Base-by-base conservation (phyloP, 2,797 vertebrate genomes). In the Amniataba percoides region DNA sequence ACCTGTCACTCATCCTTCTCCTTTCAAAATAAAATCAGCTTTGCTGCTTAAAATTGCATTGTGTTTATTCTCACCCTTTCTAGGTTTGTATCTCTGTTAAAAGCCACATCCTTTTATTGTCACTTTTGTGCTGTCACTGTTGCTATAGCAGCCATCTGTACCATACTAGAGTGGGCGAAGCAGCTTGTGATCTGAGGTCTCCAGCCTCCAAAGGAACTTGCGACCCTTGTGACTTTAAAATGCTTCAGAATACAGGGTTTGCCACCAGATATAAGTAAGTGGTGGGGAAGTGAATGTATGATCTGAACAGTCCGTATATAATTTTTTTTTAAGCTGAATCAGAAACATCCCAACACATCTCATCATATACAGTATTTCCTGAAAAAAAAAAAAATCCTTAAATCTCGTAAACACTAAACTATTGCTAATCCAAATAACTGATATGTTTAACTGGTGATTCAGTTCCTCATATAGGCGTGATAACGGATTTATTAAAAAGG, bases 1-100 rank as follows among this genome's bases (percentile, higher is more conserved):
- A 48, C 16, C n/a, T 74, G 62, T 73, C 80, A 86, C 31, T 71
- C 67, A 58, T 80, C 78, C 66, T 45, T 74, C 61, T 31, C 16
- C 15, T 67, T 62, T 73, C 53, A 63, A 64, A 69, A 64, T 21
- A 66, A 72, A 84, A 62, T 40, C 53, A 51, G 42, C 39, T 58
- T 45, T 62, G 34, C 61, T 45, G 53, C 40, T 25, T 63, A 25
- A 60, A 60, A 57, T 61, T 36, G 4, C 18, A 31, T 39, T 52
- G 12, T 62, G 3, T 46, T 16, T 6, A 45, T 36, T 53, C 21
- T 59, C 21, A 27, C 15, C 36, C 11, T 55, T 39, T 39, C 8
- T 64, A 18, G 16, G 12, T 74, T n/a, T 8, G 49, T 62, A 40
- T 74, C 19, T 67, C 64, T 51, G n/a, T 60, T 7, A 34, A 14